Evolutionary conservation across 2,113 vertebrate species (phyloP).

Genomic region (Atlantisia rogersi): DNA sequence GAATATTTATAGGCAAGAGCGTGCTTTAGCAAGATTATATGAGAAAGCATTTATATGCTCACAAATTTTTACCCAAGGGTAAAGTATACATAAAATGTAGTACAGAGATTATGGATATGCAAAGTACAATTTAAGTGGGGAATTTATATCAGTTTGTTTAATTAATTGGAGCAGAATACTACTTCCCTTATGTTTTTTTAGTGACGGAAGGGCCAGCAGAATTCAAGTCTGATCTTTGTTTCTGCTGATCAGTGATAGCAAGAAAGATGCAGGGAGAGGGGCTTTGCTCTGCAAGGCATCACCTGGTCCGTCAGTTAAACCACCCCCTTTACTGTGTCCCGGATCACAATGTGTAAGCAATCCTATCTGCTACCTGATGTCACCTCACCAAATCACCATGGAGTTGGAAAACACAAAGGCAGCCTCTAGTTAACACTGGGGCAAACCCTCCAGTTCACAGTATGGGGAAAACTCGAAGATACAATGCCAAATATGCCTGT

Average conservation of each 20-base stretch:
- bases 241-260: not conserved
- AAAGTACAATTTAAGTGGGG: constrained; percentile 67
- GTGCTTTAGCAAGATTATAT: constrained; percentile 84
- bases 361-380: not conserved
- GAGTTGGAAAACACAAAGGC: not conserved
- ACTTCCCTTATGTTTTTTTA: not conserved
- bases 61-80: constrained; percentile 83
- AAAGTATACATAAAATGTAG: constrained; percentile 81
- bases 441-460: not conserved
- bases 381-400: not conserved
- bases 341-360: not conserved
- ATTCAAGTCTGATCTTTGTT: constrained; percentile 1
- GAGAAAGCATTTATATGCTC: constrained; percentile 81
- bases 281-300: not conserved
- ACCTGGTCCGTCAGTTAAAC: not conserved
- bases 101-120: constrained; percentile 81
- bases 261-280: not conserved
- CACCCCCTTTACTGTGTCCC: not conserved
- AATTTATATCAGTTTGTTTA: constrained; percentile 81
- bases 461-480: not conserved
- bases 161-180: constrained; percentile 76
- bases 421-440: not conserved
- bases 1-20: constrained; percentile 84
- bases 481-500: not conserved
- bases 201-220: constrained; percentile 31